Base-by-base conservation (phyloP, 2,888 invertebrate species). In the Baronia brevicornis region DNA sequence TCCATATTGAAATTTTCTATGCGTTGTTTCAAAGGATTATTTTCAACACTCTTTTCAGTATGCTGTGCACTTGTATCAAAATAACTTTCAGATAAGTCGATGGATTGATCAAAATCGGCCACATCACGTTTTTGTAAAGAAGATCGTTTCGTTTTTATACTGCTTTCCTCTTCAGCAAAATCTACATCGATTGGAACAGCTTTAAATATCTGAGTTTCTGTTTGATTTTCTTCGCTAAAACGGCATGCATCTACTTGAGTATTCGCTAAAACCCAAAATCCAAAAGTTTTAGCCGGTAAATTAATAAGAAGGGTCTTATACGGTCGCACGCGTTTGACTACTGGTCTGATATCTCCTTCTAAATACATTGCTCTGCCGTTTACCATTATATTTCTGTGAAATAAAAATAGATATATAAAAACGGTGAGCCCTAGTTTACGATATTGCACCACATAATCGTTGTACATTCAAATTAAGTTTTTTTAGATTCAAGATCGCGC, bases 251-350 rank as follows among this genome's bases (percentile, higher is more conserved):
- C 79, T 11, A 90, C 69, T 54, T 88, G 86, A 0, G 90, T 88
- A 30, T 86, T 86, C 0, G 91, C 90, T 5, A 93, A 58, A 0
- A 92, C 90, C 89, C 91, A 93, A 61, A 93, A 93, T 0, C 89
- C 91, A 24, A 93, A 87, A 0, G 90, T 89, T 50, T 87, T 86
- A 0, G 90, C 78, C 1, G 92, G 91, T 2, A 92, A 56, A 24
- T 82, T 82, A 7, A 93, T 59, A 4, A 86, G 69, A 2, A 91
- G 48, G 0, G 86, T 79, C 49, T 84, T 78, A 35, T 80, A 84
- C 3, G 86, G 80, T 34, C 86, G 61, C 8, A 86, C 84, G 2
- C 69, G 68, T 46, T 77, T 82, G 23, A 89, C 69, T 27, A 82
- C 59, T 2, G 89, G 86, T 38, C 85, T 74, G 5, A 90, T 73